These are phyloP conservation scores for Gallinago stenura DNA, from an alignment of 2,797 vertebrate genomes.

Conservation along the genomic window DNA sequence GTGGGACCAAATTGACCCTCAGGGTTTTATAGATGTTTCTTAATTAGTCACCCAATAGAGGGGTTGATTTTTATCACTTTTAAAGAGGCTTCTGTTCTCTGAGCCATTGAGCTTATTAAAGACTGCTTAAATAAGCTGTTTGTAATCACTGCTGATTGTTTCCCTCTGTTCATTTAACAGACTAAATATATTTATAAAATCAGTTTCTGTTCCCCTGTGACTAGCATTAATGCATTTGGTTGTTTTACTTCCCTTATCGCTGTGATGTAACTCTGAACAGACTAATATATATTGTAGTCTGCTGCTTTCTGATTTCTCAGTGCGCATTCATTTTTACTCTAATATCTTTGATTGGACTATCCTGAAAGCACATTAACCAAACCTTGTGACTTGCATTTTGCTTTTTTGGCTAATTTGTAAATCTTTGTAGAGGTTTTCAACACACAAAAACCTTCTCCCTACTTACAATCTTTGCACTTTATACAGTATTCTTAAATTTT, in stretches of 20 bases:
- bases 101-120: conserved; percentile 25
- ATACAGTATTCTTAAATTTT: background rate
- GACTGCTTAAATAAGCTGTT: conserved; percentile 42
- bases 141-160: conserved; percentile 59
- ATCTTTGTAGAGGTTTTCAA: background rate
- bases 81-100: background rate
- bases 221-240: conserved; percentile 30
- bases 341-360: background rate
- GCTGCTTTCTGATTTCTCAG: background rate
- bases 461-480: background rate
- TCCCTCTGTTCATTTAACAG: conserved; percentile 49
- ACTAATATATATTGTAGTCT: background rate
- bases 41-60: background rate
- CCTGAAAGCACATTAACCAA: background rate
- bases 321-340: background rate
- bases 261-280: background rate
- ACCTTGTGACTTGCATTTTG: background rate
- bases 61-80: background rate
- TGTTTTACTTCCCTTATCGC: conserved; percentile 31
- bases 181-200: conserved; percentile 43
- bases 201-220: conserved; percentile 13
- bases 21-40: background rate
- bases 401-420: background rate
- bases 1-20: background rate
- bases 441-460: background rate